Evolutionary conservation across 2,888 invertebrate species (phyloP), one percentile per base, ranked within the genome.

Genomic region (Bhutanitis thaidina): DNA sequence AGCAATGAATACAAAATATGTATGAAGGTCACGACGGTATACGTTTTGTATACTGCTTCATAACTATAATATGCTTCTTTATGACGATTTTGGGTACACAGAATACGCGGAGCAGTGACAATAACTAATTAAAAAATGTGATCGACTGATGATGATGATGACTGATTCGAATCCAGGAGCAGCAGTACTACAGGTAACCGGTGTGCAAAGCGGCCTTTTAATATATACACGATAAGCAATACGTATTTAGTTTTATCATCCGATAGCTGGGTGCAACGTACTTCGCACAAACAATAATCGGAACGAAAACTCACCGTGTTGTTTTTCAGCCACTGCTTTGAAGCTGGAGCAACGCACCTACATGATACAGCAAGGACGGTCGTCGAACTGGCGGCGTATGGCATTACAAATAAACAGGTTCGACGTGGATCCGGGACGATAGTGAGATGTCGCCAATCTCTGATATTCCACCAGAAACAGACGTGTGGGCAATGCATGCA

Each of bases 281-380:
- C 48, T 40, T 16, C 14, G 10, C 7, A 14, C 27, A 44, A 44
- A 41, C 15, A 25, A 27, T 7, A 30, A 20, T 29, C 45, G 37
- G 20, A 4, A 10, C 10, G 30, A 14, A 20, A 14, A 14, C 13
- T n/a, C n/a, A 4, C 2, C n/a, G 39, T 25, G 13, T 13, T 47
- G 39, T 35, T 40, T 32, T 35, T 32, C 32, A n/a, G 36, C 15
- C 7, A 8, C 15, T 14, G 12, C 3, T 12, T 4, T 4, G 3
- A n/a, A 34, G 34, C n/a, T 13, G 40, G 40, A 40, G 40, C 48
- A 35, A 46, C 32, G 30, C 47, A 40, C 20, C n/a, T 32, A 12
- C 3, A 20, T 12, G 40, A 40, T 27, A 40, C 29, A 27, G 35
- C 40, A 35, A 48, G 40, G 48, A 48, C 40, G 48, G 48, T 40